Evolutionary conservation across 2,113 vertebrate species (phyloP).

Genomic region (Taxidea taxus): DNA sequence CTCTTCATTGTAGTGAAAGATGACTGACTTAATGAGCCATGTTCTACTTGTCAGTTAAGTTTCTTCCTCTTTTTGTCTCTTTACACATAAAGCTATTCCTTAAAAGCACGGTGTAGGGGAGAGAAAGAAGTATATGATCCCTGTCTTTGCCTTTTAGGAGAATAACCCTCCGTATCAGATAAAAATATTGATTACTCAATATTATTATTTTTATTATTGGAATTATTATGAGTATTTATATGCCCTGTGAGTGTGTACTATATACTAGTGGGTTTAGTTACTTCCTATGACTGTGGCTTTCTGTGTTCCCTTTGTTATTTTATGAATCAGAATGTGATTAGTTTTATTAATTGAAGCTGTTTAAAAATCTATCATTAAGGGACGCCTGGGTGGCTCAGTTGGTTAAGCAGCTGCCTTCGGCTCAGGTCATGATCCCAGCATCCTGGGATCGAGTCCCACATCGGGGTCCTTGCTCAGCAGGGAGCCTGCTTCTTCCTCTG

Average conservation of each 20-base stretch:
- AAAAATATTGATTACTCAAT: neutral
- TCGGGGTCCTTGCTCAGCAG: no score
- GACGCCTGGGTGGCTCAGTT: no score
- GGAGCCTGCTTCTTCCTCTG: no score
- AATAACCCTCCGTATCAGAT: neutral
- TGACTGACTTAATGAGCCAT: conserved; percentile 34
- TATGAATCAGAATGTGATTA: neutral
- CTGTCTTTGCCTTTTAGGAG: neutral
- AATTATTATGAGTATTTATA: neutral
- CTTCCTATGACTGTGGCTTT: neutral
- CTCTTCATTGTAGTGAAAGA: neutral
- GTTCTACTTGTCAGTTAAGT: conserved; percentile 39
- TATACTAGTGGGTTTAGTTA: neutral
- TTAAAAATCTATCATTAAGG: neutral
- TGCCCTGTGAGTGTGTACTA: neutral
- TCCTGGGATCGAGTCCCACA: no score
- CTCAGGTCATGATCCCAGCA: no score
- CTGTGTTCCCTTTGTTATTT: neutral
- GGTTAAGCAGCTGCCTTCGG: no score
- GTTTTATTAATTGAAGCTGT: neutral
- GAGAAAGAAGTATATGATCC: neutral
- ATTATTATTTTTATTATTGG: neutral
- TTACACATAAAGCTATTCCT: neutral
- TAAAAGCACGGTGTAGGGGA: neutral
- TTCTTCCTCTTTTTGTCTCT: neutral